Conservation (phyloP, 2,113 vertebrate species). For the Platycercus adscitus region DNA sequence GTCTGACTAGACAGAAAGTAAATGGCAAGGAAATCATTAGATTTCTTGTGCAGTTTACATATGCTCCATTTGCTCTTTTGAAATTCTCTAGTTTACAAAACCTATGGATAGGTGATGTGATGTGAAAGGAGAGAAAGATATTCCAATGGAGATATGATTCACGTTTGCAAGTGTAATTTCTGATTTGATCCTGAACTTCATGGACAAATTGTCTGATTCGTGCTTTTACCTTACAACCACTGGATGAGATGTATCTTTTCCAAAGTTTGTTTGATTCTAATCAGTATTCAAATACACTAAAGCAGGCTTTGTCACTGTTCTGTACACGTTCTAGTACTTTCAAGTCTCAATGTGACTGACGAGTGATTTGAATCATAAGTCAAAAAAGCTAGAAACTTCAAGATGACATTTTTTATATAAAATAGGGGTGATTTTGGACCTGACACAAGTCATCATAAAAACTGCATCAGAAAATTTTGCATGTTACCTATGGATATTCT, state of each 20-base stretch:
- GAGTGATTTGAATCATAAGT: neutral
- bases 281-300: neutral
- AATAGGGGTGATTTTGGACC: neutral
- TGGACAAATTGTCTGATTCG: neutral
- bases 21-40: neutral
- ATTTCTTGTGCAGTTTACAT: neutral
- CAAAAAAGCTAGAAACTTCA: neutral
- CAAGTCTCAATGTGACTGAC: neutral
- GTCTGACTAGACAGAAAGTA: neutral
- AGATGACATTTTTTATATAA: neutral
- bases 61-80: neutral
- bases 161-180: neutral
- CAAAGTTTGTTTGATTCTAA: neutral
- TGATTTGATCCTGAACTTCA: neutral
- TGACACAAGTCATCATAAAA: neutral
- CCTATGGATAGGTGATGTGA: neutral
- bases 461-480: neutral
- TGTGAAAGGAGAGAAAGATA: neutral
- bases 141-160: neutral
- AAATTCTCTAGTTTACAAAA: neutral
- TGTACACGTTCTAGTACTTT: neutral
- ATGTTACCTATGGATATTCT: neutral
- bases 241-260: neutral
- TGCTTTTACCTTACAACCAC: neutral
- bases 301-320: neutral